Evolutionary conservation across 2,797 vertebrate genomes (phyloP).

Genomic region (Coccyzus lansbergi): DNA sequence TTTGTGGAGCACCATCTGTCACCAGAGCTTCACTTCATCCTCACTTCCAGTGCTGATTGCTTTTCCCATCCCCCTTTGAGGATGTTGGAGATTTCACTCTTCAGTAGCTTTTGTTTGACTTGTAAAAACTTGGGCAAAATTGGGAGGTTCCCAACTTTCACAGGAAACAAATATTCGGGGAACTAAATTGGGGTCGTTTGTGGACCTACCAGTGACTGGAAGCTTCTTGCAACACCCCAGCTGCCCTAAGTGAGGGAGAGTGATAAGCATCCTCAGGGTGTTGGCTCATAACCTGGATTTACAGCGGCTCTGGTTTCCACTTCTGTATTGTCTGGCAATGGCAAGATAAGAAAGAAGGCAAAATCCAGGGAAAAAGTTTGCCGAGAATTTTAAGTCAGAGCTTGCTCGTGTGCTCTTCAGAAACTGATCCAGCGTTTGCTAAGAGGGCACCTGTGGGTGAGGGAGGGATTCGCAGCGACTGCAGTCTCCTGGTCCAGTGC

Average conservation of each 20-base stretch:
- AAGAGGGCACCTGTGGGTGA: not conserved
- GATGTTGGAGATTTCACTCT: constrained; percentile 12
- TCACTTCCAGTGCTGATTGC: constrained; percentile 19
- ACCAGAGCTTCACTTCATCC: constrained; percentile 58
- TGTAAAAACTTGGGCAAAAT: constrained; percentile 17
- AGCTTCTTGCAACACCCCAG: not conserved
- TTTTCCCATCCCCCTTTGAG: constrained; percentile 29
- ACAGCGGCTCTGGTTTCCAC: not conserved
- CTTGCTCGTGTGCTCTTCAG: rapidly evolving
- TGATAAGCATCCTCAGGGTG: not conserved
- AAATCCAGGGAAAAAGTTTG: not conserved
- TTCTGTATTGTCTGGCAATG: not conserved
- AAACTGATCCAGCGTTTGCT: not conserved
- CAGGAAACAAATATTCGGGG: constrained; percentile 19
- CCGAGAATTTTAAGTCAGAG: not conserved
- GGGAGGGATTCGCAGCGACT: not conserved
- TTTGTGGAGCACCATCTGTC: constrained; percentile 72
- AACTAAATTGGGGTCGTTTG: constrained; percentile 5
- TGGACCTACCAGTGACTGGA: not conserved
- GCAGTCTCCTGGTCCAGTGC: not conserved
- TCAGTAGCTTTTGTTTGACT: constrained; percentile 43
- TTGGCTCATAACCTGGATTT: not conserved
- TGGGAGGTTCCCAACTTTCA: constrained; percentile 14
- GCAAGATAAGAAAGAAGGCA: not conserved
- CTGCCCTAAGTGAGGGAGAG: not conserved